Evolutionary conservation across 2,888 invertebrate species (phyloP).

Genomic region (Lycocerus yunnanus): DNA sequence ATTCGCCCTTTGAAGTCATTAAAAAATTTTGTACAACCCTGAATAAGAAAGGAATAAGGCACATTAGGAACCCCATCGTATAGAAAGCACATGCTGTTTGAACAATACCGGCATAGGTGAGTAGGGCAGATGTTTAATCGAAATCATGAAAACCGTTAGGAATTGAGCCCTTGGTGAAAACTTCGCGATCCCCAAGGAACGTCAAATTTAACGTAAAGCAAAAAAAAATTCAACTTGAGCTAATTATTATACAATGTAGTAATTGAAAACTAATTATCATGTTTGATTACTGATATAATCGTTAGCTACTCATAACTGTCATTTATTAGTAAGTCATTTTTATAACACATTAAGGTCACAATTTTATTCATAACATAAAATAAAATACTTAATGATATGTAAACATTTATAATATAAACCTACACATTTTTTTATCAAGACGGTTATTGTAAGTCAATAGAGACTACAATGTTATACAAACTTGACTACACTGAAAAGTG

Average conservation of each 20-base stretch:
- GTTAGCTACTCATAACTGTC: background rate
- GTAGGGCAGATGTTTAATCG: slow-evolving; percentile 39
- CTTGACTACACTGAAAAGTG: background rate
- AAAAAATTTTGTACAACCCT: slow-evolving; percentile 20
- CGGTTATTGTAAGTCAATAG: slow-evolving; percentile 17
- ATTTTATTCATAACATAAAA: slow-evolving; percentile 1
- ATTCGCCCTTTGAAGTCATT: background rate
- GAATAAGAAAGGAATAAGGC: slow-evolving; percentile 10
- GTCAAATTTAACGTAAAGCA: background rate
- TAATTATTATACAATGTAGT: background rate
- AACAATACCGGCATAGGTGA: slow-evolving; percentile 36
- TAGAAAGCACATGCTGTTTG: slow-evolving; percentile 34
- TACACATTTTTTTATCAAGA: slow-evolving; percentile 6
- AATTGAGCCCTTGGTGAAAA: slow-evolving; percentile 4
- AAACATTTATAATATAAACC: slow-evolving; percentile 2
- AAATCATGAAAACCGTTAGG: slow-evolving; percentile 38
- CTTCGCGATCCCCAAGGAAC: background rate
- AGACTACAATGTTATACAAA: slow-evolving; percentile 32
- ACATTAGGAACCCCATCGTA: slow-evolving; percentile 29
- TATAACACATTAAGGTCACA: background rate
- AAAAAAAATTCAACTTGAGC: background rate
- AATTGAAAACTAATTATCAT: background rate
- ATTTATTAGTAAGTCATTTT: background rate
- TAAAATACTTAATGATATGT: slow-evolving; percentile 9
- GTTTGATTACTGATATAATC: background rate